These are phyloP conservation scores for Anolis sagrei DNA, from an alignment of 2,113 vertebrate species.

Conservation along the genomic window DNA sequence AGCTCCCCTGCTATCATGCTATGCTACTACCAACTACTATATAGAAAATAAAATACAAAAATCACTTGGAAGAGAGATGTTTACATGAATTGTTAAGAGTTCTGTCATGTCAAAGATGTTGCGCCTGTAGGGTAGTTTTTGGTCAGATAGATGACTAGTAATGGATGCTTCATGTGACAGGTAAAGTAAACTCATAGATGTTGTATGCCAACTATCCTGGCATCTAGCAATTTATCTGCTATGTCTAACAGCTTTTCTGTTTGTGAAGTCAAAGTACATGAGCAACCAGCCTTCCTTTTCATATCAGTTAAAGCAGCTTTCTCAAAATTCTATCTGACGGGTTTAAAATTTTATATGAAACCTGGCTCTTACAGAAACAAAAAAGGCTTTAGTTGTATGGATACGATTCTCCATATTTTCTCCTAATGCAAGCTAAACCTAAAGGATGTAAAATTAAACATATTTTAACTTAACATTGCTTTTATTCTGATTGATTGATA, in stretches of 20 bases:
- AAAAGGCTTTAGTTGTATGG: neutral
- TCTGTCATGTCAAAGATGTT: constrained; percentile 36
- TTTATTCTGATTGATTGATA: constrained; percentile 23
- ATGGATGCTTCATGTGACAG: neutral
- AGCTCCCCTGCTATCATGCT: neutral
- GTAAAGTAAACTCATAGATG: neutral
- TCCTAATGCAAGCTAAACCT: no score
- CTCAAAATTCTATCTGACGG: neutral
- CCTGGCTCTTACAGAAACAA: neutral
- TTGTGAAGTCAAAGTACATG: constrained; percentile 3
- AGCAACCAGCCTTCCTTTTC: neutral
- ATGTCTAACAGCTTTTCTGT: constrained; percentile 18
- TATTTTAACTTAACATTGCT: neutral
- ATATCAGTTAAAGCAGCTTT: neutral
- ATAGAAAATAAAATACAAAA: constrained; percentile 36
- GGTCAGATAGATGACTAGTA: constrained; percentile 22
- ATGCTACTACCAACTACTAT: constrained; percentile 10
- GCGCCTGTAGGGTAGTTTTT: constrained; percentile 31
- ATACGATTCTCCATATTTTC: neutral
- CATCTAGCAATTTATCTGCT: constrained; percentile 25
- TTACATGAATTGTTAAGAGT: constrained; percentile 4
- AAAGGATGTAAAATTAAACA: neutral
- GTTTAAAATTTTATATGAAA: constrained; percentile 5
- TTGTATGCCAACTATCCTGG: neutral
- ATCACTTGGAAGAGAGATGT: constrained; percentile 42